Evolutionary conservation across 2,888 invertebrate genomes (phyloP).

Genomic region (Diarsia dahlii): DNA sequence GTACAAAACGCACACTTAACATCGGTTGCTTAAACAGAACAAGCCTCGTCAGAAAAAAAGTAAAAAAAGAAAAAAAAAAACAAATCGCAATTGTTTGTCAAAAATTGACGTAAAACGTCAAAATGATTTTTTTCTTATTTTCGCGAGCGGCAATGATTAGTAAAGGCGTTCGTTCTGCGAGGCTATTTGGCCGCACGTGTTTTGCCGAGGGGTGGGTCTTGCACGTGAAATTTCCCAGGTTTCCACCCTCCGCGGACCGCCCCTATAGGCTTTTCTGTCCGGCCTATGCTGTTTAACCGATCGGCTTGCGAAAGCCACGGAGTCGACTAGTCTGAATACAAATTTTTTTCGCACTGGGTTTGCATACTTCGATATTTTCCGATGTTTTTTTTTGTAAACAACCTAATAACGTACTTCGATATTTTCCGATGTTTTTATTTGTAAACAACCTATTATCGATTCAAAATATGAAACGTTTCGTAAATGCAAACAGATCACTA

Average conservation of each 20-base stretch:
- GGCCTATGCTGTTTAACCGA: slow-evolving; percentile 90
- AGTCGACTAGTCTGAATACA: slow-evolving; percentile 70
- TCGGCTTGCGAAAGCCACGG: slow-evolving; percentile 81
- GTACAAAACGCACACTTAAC: slow-evolving; percentile 82
- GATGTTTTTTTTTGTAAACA: neutral
- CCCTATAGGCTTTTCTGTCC: slow-evolving; percentile 91
- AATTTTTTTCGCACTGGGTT: slow-evolving; percentile 38
- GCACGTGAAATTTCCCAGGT: slow-evolving; percentile 91
- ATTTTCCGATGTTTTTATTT: neutral
- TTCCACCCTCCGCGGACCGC: slow-evolving; percentile 91
- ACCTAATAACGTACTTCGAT: neutral
- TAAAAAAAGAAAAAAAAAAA: slow-evolving; percentile 54
- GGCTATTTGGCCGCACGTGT: slow-evolving; percentile 89
- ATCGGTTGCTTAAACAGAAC: slow-evolving; percentile 74
- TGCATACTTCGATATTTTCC: neutral
- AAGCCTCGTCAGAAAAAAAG: slow-evolving; percentile 49
- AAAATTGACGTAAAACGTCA: slow-evolving; percentile 64
- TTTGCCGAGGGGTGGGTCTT: slow-evolving; percentile 86
- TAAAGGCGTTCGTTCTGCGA: slow-evolving; percentile 86
- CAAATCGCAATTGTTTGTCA: slow-evolving; percentile 53
- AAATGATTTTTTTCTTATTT: slow-evolving; percentile 80
- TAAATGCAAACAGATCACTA: neutral
- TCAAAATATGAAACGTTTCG: neutral
- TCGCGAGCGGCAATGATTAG: slow-evolving; percentile 87
- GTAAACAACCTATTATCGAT: neutral